Evolutionary conservation across 2,797 vertebrate species (phyloP).

Genomic region (Paguma larvata): DNA sequence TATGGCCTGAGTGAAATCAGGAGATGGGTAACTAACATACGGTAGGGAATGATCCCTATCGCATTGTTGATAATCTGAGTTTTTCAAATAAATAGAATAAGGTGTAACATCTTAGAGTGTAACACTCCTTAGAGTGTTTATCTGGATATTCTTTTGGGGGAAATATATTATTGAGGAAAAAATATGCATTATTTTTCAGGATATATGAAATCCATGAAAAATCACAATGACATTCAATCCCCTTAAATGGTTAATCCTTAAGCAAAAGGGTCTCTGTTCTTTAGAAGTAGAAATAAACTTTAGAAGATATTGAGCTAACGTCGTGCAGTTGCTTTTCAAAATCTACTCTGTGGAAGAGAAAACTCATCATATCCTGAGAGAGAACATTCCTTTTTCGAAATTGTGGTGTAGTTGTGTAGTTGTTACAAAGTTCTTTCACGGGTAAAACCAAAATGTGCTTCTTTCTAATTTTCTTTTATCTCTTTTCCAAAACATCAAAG

Average conservation of each 20-base stretch:
- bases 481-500: background rate
- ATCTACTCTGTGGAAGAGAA: background rate
- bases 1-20: background rate
- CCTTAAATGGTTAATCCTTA: background rate
- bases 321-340: background rate
- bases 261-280: background rate
- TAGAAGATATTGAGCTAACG: background rate
- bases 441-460: background rate
- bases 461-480: background rate
- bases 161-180: slow-evolving; percentile 10
- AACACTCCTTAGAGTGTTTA: background rate
- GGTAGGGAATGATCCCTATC: background rate
- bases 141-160: background rate
- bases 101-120: background rate
- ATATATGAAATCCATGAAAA: background rate
- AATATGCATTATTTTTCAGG: background rate
- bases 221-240: background rate
- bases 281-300: background rate
- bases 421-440: background rate
- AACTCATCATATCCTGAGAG: background rate
- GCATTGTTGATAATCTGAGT: background rate
- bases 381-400: background rate
- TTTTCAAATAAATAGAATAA: slow-evolving; percentile 46
- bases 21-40: background rate
- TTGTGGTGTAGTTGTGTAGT: background rate